These are phyloP conservation scores for Gambelia wislizenii DNA, from an alignment of 2,797 vertebrate species.

Conservation along the genomic window DNA sequence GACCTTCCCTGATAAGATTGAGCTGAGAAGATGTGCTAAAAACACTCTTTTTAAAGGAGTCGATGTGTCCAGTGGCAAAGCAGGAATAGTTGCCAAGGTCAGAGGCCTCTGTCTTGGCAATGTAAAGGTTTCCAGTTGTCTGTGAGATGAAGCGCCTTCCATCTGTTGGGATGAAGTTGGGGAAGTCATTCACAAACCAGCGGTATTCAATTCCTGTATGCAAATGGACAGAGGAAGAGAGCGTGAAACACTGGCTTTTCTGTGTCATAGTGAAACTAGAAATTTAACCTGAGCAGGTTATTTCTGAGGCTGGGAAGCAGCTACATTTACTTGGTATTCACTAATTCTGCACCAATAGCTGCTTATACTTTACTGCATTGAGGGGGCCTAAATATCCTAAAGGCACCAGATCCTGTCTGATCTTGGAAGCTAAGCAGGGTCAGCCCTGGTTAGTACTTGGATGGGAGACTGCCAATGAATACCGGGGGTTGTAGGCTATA, in stretches of 20 bases:
- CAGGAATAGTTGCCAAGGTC: conserved; percentile 94
- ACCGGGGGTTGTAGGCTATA: too few species aligned
- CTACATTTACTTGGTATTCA: not conserved
- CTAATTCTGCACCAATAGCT: not conserved
- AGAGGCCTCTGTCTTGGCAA: conserved; percentile 87
- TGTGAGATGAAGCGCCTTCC: conserved; percentile 93
- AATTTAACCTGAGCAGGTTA: not conserved
- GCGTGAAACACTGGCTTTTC: not conserved
- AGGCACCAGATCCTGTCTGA: too few species aligned
- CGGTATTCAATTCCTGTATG: conserved; percentile 90
- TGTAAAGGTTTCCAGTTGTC: conserved; percentile 92
- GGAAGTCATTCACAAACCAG: conserved; percentile 96
- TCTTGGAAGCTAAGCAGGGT: too few species aligned
- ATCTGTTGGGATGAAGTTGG: conserved; percentile 89
- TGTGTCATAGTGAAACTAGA: fast-evolving
- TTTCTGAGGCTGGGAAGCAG: not conserved
- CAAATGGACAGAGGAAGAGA: not conserved
- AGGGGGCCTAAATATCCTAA: too few species aligned
- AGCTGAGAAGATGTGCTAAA: conserved; percentile 93
- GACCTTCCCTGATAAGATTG: conserved; percentile 89
- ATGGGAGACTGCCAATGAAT: too few species aligned
- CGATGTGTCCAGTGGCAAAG: conserved; percentile 93
- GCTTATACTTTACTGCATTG: not conserved
- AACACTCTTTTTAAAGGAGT: conserved; percentile 94
- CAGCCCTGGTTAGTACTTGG: too few species aligned